A percentile compares a stretch with the other conserved stretches of the same genome.
Evolutionary conservation across 2,113 vertebrate species (phyloP).

Genomic region (Chaenogobius annularis): DNA sequence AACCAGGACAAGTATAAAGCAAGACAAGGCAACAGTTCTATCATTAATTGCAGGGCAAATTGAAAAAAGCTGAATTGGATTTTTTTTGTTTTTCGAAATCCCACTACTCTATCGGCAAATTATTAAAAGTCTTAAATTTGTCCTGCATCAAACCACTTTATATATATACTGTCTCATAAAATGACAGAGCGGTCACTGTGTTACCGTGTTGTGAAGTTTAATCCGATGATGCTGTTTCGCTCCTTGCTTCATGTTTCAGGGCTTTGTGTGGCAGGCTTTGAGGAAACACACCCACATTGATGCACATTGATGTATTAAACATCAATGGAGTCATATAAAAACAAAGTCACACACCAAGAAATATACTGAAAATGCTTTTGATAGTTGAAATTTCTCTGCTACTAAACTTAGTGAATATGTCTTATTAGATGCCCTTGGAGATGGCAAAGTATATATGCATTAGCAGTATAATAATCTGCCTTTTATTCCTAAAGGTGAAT

Average conservation of each 20-base stretch:
- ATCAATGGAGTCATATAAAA: constrained; percentile 21
- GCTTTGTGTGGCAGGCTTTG: constrained; percentile 37
- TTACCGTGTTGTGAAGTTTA: not conserved
- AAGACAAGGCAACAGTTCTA: too few relatives aligned
- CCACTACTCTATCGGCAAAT: too few relatives aligned
- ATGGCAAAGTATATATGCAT: not conserved
- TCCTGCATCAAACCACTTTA: too few relatives aligned
- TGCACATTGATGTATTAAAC: constrained; percentile 66
- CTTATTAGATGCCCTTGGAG: not conserved
- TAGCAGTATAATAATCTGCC: not conserved
- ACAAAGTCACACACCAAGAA: not conserved
- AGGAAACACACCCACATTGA: constrained; percentile 30
- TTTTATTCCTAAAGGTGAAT: not conserved
- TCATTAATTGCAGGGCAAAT: too few relatives aligned
- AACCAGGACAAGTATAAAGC: too few relatives aligned
- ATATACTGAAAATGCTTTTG: not conserved
- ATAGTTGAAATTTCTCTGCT: too few relatives aligned
- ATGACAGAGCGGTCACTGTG: not conserved
- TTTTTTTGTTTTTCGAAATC: too few relatives aligned
- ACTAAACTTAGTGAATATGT: not conserved
- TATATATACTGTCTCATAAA: too few relatives aligned
- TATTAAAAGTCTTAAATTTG: too few relatives aligned
- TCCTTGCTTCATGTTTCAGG: constrained; percentile 59
- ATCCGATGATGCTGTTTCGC: constrained; percentile 15
- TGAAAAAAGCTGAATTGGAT: too few relatives aligned